A percentile compares a stretch with the other conserved stretches of the same genome.
phyloP scores from a whole-genome alignment of 2,888 invertebrate species.

The Sarcophaga rosellei region DNA sequence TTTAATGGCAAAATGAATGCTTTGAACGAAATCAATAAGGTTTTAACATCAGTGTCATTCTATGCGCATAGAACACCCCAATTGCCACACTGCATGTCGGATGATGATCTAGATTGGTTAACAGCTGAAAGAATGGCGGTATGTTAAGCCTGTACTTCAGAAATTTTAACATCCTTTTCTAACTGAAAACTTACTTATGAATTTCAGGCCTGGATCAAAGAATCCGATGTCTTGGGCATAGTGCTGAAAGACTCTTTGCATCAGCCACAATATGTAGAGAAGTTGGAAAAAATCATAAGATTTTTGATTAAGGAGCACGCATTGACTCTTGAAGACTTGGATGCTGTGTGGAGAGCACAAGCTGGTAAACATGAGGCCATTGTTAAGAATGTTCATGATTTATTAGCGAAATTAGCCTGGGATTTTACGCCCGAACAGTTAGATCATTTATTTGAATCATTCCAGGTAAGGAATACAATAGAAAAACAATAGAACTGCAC shows the following conservation, averaged over 20 bases:
- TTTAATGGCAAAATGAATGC: conserved; percentile 99
- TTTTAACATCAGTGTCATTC: conserved; percentile 94
- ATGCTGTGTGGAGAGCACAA: conserved; percentile 98
- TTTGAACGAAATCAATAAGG: conserved; percentile 98
- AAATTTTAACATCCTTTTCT: not conserved
- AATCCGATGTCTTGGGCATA: conserved; percentile 96
- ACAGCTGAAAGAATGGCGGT: conserved; percentile 97
- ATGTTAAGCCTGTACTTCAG: conserved; percentile 79
- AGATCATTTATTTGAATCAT: conserved; percentile 98
- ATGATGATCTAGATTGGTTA: conserved; percentile 94
- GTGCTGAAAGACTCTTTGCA: conserved; percentile 97
- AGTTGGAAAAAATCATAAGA: conserved; percentile 97
- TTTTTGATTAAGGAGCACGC: conserved; percentile 98
- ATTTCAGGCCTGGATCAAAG: conserved; percentile 94
- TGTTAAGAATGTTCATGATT: conserved; percentile 98
- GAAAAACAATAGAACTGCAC: not conserved
- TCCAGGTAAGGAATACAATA: conserved; percentile 87
- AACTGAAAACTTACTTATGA: not conserved
- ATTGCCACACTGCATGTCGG: conserved; percentile 85
- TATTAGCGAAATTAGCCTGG: conserved; percentile 98
- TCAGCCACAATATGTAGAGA: conserved; percentile 98
- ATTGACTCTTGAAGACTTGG: conserved; percentile 93
- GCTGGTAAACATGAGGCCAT: conserved; percentile 99
- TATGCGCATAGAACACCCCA: conserved; percentile 89
- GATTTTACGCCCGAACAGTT: conserved; percentile 98